phyloP scores from a whole-genome alignment of 2,113 vertebrate genomes.

The Siphamia tubifer region DNA sequence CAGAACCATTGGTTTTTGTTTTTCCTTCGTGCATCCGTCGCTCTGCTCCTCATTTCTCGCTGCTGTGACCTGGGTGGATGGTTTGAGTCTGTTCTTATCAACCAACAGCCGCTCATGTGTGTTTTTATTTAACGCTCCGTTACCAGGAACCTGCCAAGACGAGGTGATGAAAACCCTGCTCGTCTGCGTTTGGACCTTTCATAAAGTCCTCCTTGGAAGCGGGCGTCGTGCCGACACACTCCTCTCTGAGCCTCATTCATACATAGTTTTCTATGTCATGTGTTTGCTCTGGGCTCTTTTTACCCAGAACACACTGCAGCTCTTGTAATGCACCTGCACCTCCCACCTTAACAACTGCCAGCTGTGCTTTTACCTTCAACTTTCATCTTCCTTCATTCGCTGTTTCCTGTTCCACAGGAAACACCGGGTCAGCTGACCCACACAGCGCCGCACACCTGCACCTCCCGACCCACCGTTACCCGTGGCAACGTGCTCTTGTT shows the following conservation, averaged over 20 bases:
- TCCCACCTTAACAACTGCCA: constrained; percentile 61
- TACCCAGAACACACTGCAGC: constrained; percentile 35
- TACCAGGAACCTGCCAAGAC: too few relatives aligned
- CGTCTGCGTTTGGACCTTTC: too few relatives aligned
- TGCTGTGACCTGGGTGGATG: too few relatives aligned
- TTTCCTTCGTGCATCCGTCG: too few relatives aligned
- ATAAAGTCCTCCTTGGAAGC: too few relatives aligned
- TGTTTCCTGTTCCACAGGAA: constrained; percentile 77
- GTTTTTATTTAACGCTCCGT: too few relatives aligned
- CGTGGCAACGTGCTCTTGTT: constrained; percentile 58
- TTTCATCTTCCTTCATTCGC: constrained; percentile 51
- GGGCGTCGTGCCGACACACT: background rate
- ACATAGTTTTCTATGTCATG: constrained; percentile 49
- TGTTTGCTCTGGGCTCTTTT: constrained; percentile 47
- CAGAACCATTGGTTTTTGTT: too few relatives aligned
- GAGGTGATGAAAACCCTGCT: too few relatives aligned
- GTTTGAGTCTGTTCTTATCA: too few relatives aligned
- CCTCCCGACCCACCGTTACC: constrained; percentile 51
- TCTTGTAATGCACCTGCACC: constrained; percentile 57
- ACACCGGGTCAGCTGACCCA: constrained; percentile 63
- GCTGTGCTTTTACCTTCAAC: constrained; percentile 56
- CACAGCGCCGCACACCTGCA: constrained; percentile 59
- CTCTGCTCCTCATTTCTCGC: too few relatives aligned
- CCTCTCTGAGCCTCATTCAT: constrained; percentile 22
- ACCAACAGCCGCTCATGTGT: too few relatives aligned